Conservation (phyloP, 2,888 invertebrate species). For the Caenorhabditis sp. region DNA sequence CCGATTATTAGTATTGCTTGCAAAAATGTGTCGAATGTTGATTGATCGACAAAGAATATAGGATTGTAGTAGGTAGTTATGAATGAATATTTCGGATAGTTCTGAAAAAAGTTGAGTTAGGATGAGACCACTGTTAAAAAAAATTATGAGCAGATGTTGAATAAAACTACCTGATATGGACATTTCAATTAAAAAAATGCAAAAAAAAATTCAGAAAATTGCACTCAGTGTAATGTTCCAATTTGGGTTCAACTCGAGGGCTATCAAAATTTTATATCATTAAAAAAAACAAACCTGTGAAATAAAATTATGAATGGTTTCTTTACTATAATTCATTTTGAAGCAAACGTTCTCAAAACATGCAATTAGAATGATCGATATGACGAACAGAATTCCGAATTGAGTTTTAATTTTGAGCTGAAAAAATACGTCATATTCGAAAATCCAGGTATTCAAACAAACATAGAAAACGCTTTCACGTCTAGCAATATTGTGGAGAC, state of each 20-base stretch:
- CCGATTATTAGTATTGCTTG: constrained; percentile 8
- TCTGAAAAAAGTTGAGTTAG: constrained; percentile 16
- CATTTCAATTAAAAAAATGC: no score
- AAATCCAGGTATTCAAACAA: not conserved
- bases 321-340: not conserved
- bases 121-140: no score
- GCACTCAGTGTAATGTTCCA: no score
- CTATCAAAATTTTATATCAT: constrained; percentile 7
- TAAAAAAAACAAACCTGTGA: constrained; percentile 4
- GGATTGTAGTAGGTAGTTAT: constrained; percentile 6
- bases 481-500: constrained; percentile 12
- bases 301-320: not conserved
- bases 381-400: no score
- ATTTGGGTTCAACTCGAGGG: no score
- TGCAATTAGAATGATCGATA: no score
- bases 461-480: constrained; percentile 8
- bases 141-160: no score
- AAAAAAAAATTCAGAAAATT: no score
- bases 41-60: constrained; percentile 11
- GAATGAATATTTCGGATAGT: constrained; percentile 17
- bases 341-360: no score
- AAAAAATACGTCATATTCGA: not conserved
- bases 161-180: no score
- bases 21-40: constrained; percentile 8
- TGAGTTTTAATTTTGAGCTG: no score